Conservation (phyloP, 2,113 vertebrate species). For the Tyto alba region DNA sequence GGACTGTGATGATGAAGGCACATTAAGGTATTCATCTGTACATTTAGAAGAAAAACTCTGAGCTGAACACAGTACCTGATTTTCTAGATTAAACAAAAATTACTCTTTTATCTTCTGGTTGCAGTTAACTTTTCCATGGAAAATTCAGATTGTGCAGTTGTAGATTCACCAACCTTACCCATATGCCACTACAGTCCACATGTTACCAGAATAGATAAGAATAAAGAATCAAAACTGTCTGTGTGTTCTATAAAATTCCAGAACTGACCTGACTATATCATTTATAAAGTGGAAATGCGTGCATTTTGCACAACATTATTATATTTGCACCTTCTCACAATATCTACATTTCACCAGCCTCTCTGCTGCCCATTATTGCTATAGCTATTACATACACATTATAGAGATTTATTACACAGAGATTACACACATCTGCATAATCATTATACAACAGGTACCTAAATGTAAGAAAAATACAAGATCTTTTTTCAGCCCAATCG, state of each 20-base stretch:
- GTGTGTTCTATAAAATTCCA: not conserved
- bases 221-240: not conserved
- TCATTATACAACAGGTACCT: not conserved
- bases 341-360: not conserved
- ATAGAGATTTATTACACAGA: not conserved
- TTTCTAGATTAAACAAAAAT: not conserved
- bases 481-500: accelerated
- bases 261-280: not conserved
- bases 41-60: not conserved
- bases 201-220: not conserved
- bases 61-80: not conserved
- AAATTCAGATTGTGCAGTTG: not conserved
- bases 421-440: not conserved
- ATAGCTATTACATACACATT: not conserved
- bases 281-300: not conserved
- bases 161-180: not conserved
- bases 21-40: not conserved
- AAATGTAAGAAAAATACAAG: not conserved
- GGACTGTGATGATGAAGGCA: not conserved
- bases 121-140: not conserved
- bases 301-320: not conserved
- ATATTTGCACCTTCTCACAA: not conserved
- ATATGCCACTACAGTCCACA: not conserved
- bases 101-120: not conserved
- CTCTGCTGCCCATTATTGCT: not conserved